Percentiles rank a stretch among this genome's conserved stretches.
These are phyloP conservation scores for Philereme transversata DNA, from an alignment of 2,888 invertebrate species.

Conservation along the genomic window DNA sequence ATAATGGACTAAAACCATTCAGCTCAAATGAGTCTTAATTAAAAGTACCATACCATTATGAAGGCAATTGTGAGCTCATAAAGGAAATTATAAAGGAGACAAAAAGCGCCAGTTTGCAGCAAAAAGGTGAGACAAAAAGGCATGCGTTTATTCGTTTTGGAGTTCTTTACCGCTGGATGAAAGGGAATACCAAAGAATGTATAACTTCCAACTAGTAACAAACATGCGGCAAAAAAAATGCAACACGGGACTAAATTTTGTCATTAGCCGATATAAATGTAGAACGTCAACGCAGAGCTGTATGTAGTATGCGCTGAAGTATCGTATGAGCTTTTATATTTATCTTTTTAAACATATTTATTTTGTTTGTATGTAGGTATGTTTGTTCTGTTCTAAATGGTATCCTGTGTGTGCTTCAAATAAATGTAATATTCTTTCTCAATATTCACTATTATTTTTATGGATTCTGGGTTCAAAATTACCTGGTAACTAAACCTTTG, in stretches of 20 bases:
- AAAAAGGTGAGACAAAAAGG: constrained; percentile 52
- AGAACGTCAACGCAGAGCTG: background rate
- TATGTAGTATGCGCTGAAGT: too few species aligned
- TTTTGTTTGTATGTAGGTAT: too few species aligned
- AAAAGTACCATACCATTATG: constrained; percentile 79
- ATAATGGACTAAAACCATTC: constrained; percentile 73
- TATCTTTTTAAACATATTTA: too few species aligned
- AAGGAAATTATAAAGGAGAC: constrained; percentile 78
- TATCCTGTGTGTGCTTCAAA: too few species aligned
- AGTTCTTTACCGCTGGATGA: constrained; percentile 44
- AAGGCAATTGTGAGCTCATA: constrained; percentile 77
- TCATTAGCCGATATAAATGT: constrained; percentile 26
- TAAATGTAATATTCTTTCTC: too few species aligned
- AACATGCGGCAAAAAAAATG: background rate
- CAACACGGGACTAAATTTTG: constrained; percentile 3
- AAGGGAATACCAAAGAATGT: constrained; percentile 42
- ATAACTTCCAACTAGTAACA: constrained; percentile 12
- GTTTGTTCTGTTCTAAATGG: too few species aligned
- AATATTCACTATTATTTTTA: too few species aligned
- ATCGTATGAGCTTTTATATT: too few species aligned
- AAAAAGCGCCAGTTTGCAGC: constrained; percentile 53
- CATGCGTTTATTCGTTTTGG: constrained; percentile 41
- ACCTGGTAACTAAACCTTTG: too few species aligned
- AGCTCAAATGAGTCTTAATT: constrained; percentile 77
- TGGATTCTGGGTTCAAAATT: too few species aligned